Evolutionary conservation across 1,140 invertebrate genomes (phyloP), one percentile per base, ranked within the genome.

Genomic region (Cotesia vestalis): DNA sequence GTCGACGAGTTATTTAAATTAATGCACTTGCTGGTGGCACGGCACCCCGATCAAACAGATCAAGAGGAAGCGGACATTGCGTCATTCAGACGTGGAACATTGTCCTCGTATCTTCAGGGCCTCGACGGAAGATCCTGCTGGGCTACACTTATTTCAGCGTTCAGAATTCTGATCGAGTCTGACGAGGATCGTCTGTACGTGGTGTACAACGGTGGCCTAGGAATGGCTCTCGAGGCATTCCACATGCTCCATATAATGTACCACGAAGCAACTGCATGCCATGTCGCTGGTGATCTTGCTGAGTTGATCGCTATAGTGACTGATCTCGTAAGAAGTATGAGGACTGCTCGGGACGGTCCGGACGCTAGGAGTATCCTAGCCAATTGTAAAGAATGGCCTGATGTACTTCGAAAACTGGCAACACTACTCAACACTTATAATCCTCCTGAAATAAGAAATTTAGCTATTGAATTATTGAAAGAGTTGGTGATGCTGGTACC

Each of bases 181-280:
- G 93, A 94, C 75, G 95, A 97, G 74, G 96, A 98, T 85, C 90
- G 94, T 78, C 84, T 96, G 27, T 93, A 94, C 79, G 93, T 96
- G 3, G 92, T 97, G 3, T 96, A 93, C 74, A 95, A 96, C 79
- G 92, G 94, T 64, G 96, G 95, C 4, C 87, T 98, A 52, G 91
- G 94, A 73, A 93, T 96, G 89, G 91, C 95, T 20, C 93, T 96
- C 83, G 95, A 97, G 90, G 94, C 95, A 14, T 91, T 97, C 79
- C 93, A 94, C 84, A 96, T 95, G 74, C 86, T 97, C 69, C 95
- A 97, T 87, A 92, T 95, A 76, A 96, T 97, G 93, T 94, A 96
- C 81, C 95, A 97, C 78, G 96, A 98, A 84, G 95, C 95, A 12
- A 96, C 94, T 4, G 94, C 94, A 0, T 96, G 95, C 80, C 94